Evolutionary conservation across 2,113 vertebrate species (phyloP).

Genomic region (Paracyprichromis sp.): DNA sequence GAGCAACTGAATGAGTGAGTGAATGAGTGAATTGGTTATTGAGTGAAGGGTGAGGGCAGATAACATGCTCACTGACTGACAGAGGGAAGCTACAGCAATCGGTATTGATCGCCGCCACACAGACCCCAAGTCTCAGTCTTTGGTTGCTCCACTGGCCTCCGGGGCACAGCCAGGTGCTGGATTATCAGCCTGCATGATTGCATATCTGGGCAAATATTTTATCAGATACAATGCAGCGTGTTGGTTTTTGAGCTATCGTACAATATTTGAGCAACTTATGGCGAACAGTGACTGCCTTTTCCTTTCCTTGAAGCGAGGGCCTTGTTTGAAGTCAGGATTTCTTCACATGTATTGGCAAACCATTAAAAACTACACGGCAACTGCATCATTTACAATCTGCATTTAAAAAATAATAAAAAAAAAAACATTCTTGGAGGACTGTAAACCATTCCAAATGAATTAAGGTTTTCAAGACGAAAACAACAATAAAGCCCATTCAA

Average conservation of each 20-base stretch:
- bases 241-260: background rate
- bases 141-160: constrained; percentile 34
- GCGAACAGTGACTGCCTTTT: background rate
- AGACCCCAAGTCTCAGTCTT: constrained; percentile 36
- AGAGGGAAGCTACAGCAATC: constrained; percentile 66
- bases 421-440: background rate
- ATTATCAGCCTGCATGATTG: constrained; percentile 57
- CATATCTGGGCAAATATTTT: constrained; percentile 40
- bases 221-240: constrained; percentile 32
- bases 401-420: background rate
- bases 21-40: constrained; percentile 57
- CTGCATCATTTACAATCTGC: background rate
- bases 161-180: constrained; percentile 27
- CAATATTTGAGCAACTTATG: background rate
- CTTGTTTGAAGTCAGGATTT: background rate
- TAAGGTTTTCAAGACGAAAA: background rate
- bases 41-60: constrained; percentile 53
- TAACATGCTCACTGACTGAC: constrained; percentile 63
- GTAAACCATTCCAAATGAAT: background rate
- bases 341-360: background rate
- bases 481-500: constrained; percentile 11
- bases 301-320: background rate
- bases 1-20: constrained; percentile 24
- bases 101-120: constrained; percentile 55
- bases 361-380: background rate